Evolutionary conservation across 2,113 vertebrate genomes (phyloP).

Genomic region (Ciconia boyciana): DNA sequence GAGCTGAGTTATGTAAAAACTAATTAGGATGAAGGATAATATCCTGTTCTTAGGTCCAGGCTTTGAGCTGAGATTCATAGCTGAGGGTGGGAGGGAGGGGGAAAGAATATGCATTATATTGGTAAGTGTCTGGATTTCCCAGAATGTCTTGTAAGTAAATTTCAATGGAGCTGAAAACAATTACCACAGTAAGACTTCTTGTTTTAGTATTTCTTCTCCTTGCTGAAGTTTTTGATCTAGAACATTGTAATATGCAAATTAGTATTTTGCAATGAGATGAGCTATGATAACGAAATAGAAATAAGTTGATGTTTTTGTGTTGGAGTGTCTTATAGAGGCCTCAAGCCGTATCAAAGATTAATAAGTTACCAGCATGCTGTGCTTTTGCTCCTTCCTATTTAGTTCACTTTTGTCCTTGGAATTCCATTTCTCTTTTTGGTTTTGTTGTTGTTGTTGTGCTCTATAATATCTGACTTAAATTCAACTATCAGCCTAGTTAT

Average conservation of each 20-base stretch:
- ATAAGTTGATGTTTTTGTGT: neutral
- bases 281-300: neutral
- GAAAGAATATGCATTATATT: neutral
- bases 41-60: neutral
- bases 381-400: neutral
- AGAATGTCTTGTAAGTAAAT: neutral
- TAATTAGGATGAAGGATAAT: neutral
- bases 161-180: neutral
- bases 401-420: neutral
- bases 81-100: rapidly evolving
- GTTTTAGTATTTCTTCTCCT: neutral
- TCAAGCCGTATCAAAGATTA: neutral
- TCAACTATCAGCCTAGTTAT: neutral
- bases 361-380: neutral
- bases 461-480: neutral
- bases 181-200: neutral
- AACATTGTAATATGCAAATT: neutral
- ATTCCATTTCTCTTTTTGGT: neutral
- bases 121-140: neutral
- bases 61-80: neutral
- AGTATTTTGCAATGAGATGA: neutral
- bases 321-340: neutral
- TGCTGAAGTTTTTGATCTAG: neutral
- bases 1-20: neutral
- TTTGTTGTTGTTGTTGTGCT: neutral